A percentile compares a stretch with the other conserved stretches of the same genome.
These are phyloP conservation scores for Mastigias papua DNA, from an alignment of 30 jellyfish, hydroid and myxozoan species.

Conservation along the genomic window DNA sequence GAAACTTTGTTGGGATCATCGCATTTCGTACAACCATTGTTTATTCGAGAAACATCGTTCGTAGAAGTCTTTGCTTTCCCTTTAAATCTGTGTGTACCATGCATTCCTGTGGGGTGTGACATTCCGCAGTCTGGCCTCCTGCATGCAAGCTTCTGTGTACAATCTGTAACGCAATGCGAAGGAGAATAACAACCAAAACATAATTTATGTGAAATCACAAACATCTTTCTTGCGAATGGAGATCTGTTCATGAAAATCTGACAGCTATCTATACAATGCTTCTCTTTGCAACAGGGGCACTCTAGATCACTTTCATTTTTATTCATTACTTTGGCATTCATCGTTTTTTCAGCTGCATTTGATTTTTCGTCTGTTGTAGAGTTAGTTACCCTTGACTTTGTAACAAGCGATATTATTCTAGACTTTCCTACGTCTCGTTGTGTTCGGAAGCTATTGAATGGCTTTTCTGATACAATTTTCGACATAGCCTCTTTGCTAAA, in stretches of 20 bases:
- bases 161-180: constrained; percentile 17
- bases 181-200: constrained; percentile 66
- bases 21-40: constrained; percentile 37
- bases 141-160: constrained; percentile 57
- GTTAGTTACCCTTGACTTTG: not conserved
- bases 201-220: constrained; percentile 31
- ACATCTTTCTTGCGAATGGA: constrained; percentile 46
- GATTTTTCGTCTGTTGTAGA: not conserved
- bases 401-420: constrained; percentile 15
- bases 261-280: constrained; percentile 46
- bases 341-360: constrained; percentile 37
- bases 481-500: constrained; percentile 59
- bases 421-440: constrained; percentile 13
- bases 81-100: constrained; percentile 48
- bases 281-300: constrained; percentile 49
- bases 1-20: constrained; percentile 16
- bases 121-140: constrained; percentile 45
- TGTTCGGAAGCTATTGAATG: constrained; percentile 11
- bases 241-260: constrained; percentile 21
- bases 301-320: constrained; percentile 21
- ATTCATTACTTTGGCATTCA: constrained; percentile 17
- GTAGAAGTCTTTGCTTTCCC: constrained; percentile 44
- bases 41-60: constrained; percentile 6
- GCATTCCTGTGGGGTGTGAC: constrained; percentile 55
- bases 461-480: constrained; percentile 18